Percentiles rank a stretch among this genome's conserved stretches.
Conservation (phyloP, 2,797 vertebrate genomes). For the Lithobates pipiens region DNA sequence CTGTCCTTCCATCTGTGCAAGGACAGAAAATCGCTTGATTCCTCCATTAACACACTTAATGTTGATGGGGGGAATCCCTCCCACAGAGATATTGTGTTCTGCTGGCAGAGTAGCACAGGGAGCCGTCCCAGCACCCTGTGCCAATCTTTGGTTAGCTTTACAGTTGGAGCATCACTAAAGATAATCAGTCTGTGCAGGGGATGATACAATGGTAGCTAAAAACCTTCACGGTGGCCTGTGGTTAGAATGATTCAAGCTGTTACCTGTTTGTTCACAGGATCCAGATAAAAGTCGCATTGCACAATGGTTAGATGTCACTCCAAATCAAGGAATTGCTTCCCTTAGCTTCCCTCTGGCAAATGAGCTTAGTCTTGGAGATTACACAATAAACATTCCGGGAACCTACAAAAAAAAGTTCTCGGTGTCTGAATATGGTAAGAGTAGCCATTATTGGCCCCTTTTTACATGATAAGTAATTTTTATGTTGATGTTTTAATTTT, state of each 20-base stretch:
- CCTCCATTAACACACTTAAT: no score
- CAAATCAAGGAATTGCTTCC: constrained; percentile 37
- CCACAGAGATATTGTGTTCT: no score
- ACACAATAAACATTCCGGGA: constrained; percentile 4
- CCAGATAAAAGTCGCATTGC: constrained; percentile 25
- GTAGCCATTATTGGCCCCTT: background rate
- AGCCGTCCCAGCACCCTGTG: no score
- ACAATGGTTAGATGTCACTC: constrained; percentile 32
- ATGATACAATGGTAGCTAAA: background rate
- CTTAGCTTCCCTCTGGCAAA: constrained; percentile 45
- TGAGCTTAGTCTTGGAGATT: constrained; percentile 30
- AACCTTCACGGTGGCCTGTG: background rate
- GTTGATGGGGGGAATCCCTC: no score
- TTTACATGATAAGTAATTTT: background rate
- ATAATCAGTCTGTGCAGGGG: background rate
- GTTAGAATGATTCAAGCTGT: background rate
- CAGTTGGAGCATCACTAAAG: no score
- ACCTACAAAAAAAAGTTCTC: background rate
- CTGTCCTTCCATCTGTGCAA: no score
- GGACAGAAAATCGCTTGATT: no score
- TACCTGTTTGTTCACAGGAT: constrained; percentile 1
- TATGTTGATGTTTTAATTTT: no score
- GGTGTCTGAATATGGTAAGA: constrained; percentile 39
- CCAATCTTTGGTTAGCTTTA: no score
- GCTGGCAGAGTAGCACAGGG: no score